phyloP scores from a whole-genome alignment of 2,113 vertebrate species.

The Arothron firmamentum region DNA sequence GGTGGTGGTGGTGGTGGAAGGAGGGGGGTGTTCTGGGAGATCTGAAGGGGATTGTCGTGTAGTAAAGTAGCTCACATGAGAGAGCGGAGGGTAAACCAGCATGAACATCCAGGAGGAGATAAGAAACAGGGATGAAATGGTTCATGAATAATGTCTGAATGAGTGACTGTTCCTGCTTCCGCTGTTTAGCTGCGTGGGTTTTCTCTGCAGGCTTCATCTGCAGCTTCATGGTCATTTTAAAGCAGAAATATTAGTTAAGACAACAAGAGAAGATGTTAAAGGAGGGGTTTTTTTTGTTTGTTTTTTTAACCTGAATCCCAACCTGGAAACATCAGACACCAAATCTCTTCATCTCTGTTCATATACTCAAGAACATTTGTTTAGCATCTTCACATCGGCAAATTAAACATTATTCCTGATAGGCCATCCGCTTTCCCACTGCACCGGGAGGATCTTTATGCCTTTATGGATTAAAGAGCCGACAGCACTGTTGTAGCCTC shows the following conservation, averaged over 20 bases:
- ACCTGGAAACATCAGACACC: slow-evolving; percentile 36
- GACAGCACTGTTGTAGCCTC: too few relatives aligned
- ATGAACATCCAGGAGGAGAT: slow-evolving; percentile 34
- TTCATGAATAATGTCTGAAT: neutral
- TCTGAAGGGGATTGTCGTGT: slow-evolving; percentile 30
- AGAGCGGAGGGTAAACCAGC: slow-evolving; percentile 10
- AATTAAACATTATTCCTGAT: too few relatives aligned
- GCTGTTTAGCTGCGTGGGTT: neutral
- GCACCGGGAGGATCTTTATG: neutral
- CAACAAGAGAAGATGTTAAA: too few relatives aligned
- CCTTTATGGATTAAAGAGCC: too few relatives aligned
- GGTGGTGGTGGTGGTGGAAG: neutral
- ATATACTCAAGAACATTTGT: too few relatives aligned
- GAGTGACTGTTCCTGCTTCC: neutral
- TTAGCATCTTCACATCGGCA: too few relatives aligned
- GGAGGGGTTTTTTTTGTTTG: too few relatives aligned
- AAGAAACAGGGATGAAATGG: slow-evolving; percentile 14
- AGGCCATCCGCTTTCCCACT: slow-evolving; percentile 7
- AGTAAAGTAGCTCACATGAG: slow-evolving; percentile 23
- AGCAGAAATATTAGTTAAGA: neutral
- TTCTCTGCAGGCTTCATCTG: neutral
- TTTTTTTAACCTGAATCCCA: slow-evolving; percentile 1
- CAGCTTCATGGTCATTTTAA: neutral
- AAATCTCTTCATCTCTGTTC: slow-evolving; percentile 12
- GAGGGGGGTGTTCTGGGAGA: slow-evolving; percentile 12